phyloP scores from a whole-genome alignment of 2,113 vertebrate species.

The Scalopus aquaticus region DNA sequence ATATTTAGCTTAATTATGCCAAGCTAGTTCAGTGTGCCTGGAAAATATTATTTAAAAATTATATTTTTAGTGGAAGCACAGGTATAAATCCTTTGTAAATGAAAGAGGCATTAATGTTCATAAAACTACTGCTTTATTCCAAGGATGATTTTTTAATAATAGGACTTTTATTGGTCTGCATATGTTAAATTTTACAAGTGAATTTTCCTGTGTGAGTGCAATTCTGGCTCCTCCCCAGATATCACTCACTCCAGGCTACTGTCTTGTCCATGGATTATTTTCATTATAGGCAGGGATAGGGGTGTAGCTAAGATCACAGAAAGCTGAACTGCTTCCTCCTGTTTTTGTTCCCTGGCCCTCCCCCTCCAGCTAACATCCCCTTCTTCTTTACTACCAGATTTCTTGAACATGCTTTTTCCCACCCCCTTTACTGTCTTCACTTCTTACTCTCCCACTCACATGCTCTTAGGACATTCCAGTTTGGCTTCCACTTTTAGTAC shows the following conservation, averaged over 20 bases:
- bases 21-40: background rate
- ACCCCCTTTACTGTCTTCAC: background rate
- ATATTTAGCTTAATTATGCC: background rate
- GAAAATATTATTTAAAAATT: conserved; percentile 1
- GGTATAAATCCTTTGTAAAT: background rate
- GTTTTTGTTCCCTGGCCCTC: background rate
- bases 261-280: background rate
- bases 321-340: background rate
- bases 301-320: background rate
- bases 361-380: background rate
- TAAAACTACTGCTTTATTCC: background rate
- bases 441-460: background rate
- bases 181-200: background rate
- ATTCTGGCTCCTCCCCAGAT: background rate
- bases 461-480: no score
- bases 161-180: background rate
- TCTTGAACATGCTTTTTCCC: background rate
- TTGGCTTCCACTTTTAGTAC: background rate
- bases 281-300: background rate
- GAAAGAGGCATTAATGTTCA: background rate
- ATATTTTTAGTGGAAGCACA: background rate
- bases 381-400: background rate
- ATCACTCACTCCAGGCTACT: background rate
- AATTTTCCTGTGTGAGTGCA: background rate
- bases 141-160: background rate